phyloP scores from a whole-genome alignment of 2,797 vertebrate genomes.

The Aldrovandia affinis region DNA sequence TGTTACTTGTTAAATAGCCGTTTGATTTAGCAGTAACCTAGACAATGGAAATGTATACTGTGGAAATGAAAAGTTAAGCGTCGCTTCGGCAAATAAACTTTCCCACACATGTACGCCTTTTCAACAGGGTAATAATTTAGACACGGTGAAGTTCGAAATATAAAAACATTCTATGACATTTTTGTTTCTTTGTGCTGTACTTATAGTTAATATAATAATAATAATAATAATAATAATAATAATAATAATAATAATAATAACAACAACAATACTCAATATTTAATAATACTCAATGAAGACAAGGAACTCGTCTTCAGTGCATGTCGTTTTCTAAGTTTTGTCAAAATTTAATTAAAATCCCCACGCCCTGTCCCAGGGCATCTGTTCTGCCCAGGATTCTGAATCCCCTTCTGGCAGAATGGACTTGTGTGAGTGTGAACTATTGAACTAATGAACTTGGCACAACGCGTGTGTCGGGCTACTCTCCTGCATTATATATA shows the following conservation, averaged over 20 bases:
- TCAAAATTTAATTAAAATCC: neutral
- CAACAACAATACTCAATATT: too few relatives aligned
- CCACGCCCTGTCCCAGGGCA: neutral
- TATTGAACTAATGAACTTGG: neutral
- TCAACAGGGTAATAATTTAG: neutral
- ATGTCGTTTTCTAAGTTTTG: too few relatives aligned
- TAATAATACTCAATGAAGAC: too few relatives aligned
- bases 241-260: too few relatives aligned
- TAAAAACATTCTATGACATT: too few relatives aligned
- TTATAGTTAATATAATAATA: neutral
- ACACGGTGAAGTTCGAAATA: too few relatives aligned
- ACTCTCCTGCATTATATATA: neutral
- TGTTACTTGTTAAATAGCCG: neutral
- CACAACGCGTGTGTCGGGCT: too few relatives aligned
- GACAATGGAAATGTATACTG: slow-evolving; percentile 5
- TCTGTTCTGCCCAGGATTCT: neutral
- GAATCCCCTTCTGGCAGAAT: neutral
- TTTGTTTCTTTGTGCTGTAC: too few relatives aligned
- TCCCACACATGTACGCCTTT: neutral
- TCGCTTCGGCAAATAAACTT: neutral
- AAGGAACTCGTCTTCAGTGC: too few relatives aligned
- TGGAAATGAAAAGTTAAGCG: neutral
- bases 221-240: neutral
- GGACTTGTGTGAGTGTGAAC: neutral
- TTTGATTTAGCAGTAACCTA: neutral